Base-by-base conservation (phyloP, 2,888 invertebrate genomes). In the Eupithecia inturbata region DNA sequence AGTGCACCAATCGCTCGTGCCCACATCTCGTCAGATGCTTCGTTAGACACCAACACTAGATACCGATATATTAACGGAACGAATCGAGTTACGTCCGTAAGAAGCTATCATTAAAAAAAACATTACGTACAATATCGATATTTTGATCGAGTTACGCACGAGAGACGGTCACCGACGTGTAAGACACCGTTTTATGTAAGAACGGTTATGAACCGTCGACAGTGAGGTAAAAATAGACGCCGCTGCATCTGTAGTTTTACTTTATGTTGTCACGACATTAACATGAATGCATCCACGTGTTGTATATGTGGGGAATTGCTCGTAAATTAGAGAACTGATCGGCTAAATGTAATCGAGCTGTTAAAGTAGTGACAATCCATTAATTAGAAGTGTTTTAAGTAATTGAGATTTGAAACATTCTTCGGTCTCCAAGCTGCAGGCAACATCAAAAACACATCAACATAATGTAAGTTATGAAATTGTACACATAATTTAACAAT, bases 61-160 rank as follows among this genome's bases (percentile, higher is more conserved):
- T 39, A 87, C 82, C 79, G 81, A 83, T 82, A 80, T 79, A 68
- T 22, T 22, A 28, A 67, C 68, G 66, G 71, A 68, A 83, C 85
- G 82, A 84, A 84, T 82, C 49, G 36, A 41, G 67, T 87, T 87
- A 79, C 84, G 81, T 82, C 84, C 83, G 74, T 77, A 85, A 86
- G 85, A 87, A 87, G 81, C 82, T 74, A 72, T 77, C 64, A n/a
- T 76, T 77, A 60, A 28, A 66, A 67, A 81, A 76, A 81, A 77
- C 80, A 80, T n/a, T n/a, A n/a, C n/a, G 79, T 79, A 79, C 70
- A 76, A 76, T 75, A 78, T 81, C 63, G 74, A 75, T 78, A 78
- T 78, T 83, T 80, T 82, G 82, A 82, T 82, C n/a, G 49, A 82
- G 79, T 84, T 85, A 82, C 80, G 82, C 86, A 87, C 85, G 88